Evolutionary conservation across 2,113 vertebrate genomes (phyloP).

Genomic region (Gadus chalcogrammus): DNA sequence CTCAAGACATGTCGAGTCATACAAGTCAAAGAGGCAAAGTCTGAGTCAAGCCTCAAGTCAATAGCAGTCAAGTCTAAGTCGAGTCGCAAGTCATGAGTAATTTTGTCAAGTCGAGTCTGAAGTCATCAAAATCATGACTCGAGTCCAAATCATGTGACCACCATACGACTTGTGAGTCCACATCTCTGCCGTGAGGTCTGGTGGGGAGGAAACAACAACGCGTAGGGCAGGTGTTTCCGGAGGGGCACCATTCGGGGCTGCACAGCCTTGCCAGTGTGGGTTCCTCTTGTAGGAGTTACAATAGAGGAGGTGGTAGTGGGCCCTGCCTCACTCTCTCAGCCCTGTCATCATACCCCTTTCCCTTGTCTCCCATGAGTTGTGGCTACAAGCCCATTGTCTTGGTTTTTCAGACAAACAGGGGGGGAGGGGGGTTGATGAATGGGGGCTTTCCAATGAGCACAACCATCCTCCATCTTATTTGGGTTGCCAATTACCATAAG

Average conservation of each 20-base stretch:
- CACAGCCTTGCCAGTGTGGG: slow-evolving; percentile 23
- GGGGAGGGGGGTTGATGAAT: background rate
- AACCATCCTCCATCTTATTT: background rate
- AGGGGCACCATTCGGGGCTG: slow-evolving; percentile 8
- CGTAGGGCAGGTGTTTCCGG: slow-evolving; percentile 69
- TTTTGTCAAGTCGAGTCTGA: too few relatives aligned
- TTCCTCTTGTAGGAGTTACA: background rate
- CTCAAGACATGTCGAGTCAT: too few relatives aligned
- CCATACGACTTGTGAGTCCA: too few relatives aligned
- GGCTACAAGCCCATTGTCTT: slow-evolving; percentile 39
- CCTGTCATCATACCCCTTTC: slow-evolving; percentile 47
- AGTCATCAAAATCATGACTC: too few relatives aligned
- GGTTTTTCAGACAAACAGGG: slow-evolving; percentile 43
- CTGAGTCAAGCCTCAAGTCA: too few relatives aligned
- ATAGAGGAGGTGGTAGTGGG: slow-evolving; percentile 13
- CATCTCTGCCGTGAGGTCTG: too few relatives aligned
- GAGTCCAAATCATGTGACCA: too few relatives aligned
- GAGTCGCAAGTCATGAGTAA: too few relatives aligned
- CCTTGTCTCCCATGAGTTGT: slow-evolving; percentile 58
- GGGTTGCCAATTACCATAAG: background rate
- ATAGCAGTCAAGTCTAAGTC: too few relatives aligned
- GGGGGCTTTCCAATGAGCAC: slow-evolving; percentile 54
- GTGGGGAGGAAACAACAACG: slow-evolving; percentile 43
- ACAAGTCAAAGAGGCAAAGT: too few relatives aligned
- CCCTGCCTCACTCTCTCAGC: slow-evolving; percentile 58